These are phyloP conservation scores for Brachypteracias leptosomus DNA, from an alignment of 2,113 vertebrate genomes.

Conservation along the genomic window DNA sequence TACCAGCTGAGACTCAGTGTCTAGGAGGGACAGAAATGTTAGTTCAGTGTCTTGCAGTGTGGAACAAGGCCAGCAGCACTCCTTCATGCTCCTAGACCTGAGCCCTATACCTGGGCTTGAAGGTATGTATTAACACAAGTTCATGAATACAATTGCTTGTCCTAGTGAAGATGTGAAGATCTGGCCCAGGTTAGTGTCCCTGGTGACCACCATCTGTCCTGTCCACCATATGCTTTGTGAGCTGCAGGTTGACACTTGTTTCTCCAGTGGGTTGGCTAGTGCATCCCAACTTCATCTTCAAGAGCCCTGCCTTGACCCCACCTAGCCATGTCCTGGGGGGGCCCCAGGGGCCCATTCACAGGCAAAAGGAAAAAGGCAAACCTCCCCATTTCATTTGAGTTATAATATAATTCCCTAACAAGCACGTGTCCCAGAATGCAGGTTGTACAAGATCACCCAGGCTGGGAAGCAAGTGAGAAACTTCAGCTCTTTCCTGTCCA, in stretches of 20 bases:
- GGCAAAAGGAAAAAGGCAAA: not conserved
- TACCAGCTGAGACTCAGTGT: not conserved
- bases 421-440: not conserved
- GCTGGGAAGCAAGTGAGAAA: not conserved
- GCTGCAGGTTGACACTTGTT: not conserved
- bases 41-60: not conserved
- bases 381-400: not conserved
- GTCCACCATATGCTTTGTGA: not conserved
- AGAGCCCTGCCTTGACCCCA: not conserved
- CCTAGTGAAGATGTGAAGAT: not conserved
- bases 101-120: not conserved
- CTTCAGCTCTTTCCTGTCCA: not conserved
- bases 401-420: not conserved
- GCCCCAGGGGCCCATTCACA: not conserved
- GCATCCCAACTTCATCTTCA: not conserved
- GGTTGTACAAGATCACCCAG: not conserved
- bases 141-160: not conserved
- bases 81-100: not conserved
- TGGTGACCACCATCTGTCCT: not conserved
- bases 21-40: not conserved
- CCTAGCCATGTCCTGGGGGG: not conserved
- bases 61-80: not conserved
- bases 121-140: not conserved
- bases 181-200: not conserved
- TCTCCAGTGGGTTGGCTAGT: not conserved